Base-by-base conservation (phyloP, 1,140 invertebrate genomes). In the Wiebesia pumilae region DNA sequence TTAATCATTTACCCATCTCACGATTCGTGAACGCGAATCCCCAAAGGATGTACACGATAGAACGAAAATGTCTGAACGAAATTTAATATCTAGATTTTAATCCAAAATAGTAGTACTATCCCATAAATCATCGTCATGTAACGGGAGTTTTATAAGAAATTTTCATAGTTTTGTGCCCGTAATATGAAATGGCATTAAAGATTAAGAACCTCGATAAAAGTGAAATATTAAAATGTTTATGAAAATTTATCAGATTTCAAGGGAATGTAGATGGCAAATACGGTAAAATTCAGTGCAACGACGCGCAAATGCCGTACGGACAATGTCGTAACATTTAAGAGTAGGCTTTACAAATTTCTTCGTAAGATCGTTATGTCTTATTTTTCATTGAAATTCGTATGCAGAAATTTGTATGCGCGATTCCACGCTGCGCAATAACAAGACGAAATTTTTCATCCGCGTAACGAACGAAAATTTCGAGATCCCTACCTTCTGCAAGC, bases 1-100 rank as follows among this genome's bases (percentile, higher is more conserved):
- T 80, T 80, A 85, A 81, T 81, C 65, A 69, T 43, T 33, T 67
- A 38, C 43, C 16, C 33, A 38, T 38, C 12, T 81, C 80, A 16
- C 69, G 40, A 81, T 43, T 69, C 40, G 33, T 47, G 82, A 65
- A 43, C n/a, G 27, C 33, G 12, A 54, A 62, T 58, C 21, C 30
- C 30, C n/a, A 83, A 24, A n/a, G 12, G 2, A 58, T n/a, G 38
- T 30, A 12, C 24, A 7, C 38, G 77, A 54, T 10, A 24, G 54
- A 81, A 33, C 24, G 79, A 81, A 65, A 65, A 58, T 38, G 30
- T 67, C 62, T 27, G 4, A 67, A 67, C 21, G 4, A 67, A 67
- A 69, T 81, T 81, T 58, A 58, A 58, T 58, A 58, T 58, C 10
- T 3, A 21, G 58, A 54, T 58, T 77, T 51, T 67, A 81, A 81